Evolutionary conservation across 2,113 vertebrate genomes (phyloP).

Genomic region (Bettongia penicillata): DNA sequence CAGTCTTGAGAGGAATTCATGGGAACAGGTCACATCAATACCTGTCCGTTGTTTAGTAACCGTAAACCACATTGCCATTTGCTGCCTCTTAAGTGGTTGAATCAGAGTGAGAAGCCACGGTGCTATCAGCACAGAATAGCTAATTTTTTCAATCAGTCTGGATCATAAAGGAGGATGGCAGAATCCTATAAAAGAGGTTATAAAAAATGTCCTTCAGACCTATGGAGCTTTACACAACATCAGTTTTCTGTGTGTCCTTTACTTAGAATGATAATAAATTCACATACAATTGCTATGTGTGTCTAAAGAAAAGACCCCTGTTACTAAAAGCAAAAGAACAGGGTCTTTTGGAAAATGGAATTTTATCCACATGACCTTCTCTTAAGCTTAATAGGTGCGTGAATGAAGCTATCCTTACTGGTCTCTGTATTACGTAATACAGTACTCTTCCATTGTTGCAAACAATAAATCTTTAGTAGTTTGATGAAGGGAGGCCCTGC

Average conservation of each 20-base stretch:
- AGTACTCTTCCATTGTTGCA: background rate
- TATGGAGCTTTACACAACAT: background rate
- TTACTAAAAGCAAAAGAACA: conserved; percentile 4
- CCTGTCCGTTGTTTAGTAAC: conserved; percentile 36
- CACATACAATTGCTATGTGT: background rate
- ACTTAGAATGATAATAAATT: conserved; percentile 31
- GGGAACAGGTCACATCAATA: background rate
- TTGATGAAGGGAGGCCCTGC: background rate
- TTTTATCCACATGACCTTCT: background rate
- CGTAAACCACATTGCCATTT: conserved; percentile 33
- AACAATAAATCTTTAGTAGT: background rate
- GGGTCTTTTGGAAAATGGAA: background rate
- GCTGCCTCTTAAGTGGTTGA: conserved; percentile 7
- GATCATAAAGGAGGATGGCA: conserved; percentile 21
- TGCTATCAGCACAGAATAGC: conserved; percentile 39
- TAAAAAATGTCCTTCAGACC: background rate
- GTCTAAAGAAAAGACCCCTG: conserved; percentile 4
- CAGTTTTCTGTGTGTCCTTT: background rate
- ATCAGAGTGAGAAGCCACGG: conserved; percentile 59
- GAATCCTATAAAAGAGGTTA: conserved; percentile 59
- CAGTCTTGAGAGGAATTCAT: background rate
- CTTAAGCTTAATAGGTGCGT: background rate
- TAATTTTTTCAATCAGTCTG: conserved; percentile 51
- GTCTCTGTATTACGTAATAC: background rate
- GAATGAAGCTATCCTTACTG: background rate